Conservation (phyloP, 2,888 invertebrate genomes). For the Ariolimax columbianus region DNA sequence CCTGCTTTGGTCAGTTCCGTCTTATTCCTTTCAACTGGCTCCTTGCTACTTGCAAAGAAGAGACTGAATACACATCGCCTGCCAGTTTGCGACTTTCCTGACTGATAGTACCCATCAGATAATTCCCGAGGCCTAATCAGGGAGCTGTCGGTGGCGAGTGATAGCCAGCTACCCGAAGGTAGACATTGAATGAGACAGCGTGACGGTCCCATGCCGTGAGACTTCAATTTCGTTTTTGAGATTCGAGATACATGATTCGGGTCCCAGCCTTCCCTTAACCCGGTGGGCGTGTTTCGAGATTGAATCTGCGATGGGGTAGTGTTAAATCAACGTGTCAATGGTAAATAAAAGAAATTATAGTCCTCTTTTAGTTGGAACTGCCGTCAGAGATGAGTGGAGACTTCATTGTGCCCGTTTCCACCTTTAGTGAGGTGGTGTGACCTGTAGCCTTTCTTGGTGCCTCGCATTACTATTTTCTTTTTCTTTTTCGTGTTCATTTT, state of each 20-base stretch:
- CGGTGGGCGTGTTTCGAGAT: not conserved
- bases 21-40: too few species aligned
- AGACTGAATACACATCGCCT: too few species aligned
- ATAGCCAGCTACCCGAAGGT: not conserved
- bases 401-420: too few species aligned
- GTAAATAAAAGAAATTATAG: too few species aligned
- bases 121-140: not conserved
- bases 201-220: not conserved
- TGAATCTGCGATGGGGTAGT: not conserved
- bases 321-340: not conserved
- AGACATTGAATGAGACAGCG: not conserved
- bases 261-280: not conserved
- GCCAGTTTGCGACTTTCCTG: not conserved
- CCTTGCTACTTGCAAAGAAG: too few species aligned
- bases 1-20: too few species aligned
- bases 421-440: too few species aligned
- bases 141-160: not conserved
- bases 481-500: too few species aligned
- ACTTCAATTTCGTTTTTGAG: conserved; percentile 7
- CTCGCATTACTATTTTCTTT: too few species aligned
- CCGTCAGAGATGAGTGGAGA: too few species aligned
- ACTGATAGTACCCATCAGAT: not conserved
- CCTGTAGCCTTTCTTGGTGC: too few species aligned
- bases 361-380: too few species aligned
- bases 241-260: not conserved